Percentiles rank a stretch among this genome's conserved stretches.
Evolutionary conservation across 92 coral and sea anemone species (phyloP).

Genomic region (Porites divaricata): DNA sequence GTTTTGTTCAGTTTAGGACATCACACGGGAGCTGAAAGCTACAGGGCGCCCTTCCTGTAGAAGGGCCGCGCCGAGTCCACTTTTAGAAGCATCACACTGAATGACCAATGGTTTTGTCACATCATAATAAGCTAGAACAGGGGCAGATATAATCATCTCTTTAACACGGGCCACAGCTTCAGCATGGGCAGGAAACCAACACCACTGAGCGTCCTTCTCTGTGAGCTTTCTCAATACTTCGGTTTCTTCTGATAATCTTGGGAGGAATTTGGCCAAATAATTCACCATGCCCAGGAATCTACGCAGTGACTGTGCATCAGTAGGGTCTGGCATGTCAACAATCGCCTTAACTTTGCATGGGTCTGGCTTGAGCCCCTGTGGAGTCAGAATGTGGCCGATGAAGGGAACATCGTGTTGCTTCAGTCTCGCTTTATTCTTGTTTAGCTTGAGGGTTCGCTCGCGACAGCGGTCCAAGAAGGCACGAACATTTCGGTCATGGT

Average conservation of each 20-base stretch:
- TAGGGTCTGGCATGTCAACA: conserved; percentile 35
- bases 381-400: conserved; percentile 52
- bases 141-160: conserved; percentile 39
- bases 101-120: conserved; percentile 49
- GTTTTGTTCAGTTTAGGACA: conserved; percentile 35
- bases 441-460: conserved; percentile 51
- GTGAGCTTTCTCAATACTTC: conserved; percentile 40
- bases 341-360: conserved; percentile 58
- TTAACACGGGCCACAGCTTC: conserved; percentile 40
- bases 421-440: conserved; percentile 51
- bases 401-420: conserved; percentile 43
- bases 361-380: conserved; percentile 63
- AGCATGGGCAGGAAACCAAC: conserved; percentile 50
- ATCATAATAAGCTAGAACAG: conserved; percentile 57
- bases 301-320: conserved; percentile 51
- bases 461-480: conserved; percentile 26
- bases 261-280: conserved; percentile 64
- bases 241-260: conserved; percentile 33
- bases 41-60: conserved; percentile 64
- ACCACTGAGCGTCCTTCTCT: conserved; percentile 48
- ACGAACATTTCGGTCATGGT: conserved; percentile 46
- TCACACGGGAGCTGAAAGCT: conserved; percentile 47
- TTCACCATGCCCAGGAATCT: conserved; percentile 66
- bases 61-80: conserved; percentile 62
- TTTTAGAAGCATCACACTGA: conserved; percentile 68